Evolutionary conservation across 2,113 vertebrate species (phyloP).

Genomic region (Acrocephalus kingi): DNA sequence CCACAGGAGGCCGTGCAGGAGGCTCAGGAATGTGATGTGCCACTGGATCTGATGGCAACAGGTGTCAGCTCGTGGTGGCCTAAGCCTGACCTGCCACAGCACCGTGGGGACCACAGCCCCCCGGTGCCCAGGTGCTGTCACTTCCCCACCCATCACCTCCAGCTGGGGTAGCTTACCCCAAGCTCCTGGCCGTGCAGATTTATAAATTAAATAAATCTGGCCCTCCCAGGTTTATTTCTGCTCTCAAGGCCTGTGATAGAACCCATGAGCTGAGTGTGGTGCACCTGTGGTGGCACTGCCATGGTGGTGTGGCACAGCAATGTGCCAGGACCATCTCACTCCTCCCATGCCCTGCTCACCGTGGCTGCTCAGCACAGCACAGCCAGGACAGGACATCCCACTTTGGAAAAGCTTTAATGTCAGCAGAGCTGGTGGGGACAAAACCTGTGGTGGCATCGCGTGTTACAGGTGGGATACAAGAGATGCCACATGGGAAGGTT

Average conservation of each 20-base stretch:
- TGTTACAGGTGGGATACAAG: not conserved
- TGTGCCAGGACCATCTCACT: rapidly evolving
- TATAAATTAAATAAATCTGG: no score
- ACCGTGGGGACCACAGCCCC: rapidly evolving
- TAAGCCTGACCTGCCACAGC: not conserved
- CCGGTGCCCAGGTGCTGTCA: rapidly evolving
- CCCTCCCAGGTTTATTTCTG: not conserved
- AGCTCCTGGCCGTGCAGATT: rapidly evolving
- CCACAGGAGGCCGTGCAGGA: rapidly evolving
- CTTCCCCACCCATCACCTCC: not conserved
- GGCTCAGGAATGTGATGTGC: rapidly evolving
- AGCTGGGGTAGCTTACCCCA: not conserved
- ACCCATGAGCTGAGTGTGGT: rapidly evolving
- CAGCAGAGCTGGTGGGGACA: not conserved
- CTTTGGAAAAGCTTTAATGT: not conserved
- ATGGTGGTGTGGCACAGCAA: not conserved
- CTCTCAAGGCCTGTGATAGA: not conserved
- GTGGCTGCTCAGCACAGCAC: not conserved
- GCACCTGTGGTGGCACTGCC: not conserved
- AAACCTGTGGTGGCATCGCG: not conserved
- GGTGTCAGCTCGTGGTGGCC: not conserved
- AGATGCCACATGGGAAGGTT: rapidly evolving
- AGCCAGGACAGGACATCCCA: not conserved
- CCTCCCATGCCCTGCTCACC: rapidly evolving
- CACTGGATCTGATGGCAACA: not conserved